Percentiles rank a stretch among this genome's conserved stretches.
These are phyloP conservation scores for Ctenomys sociabilis DNA, from an alignment of 2,113 vertebrate species.

Conservation along the genomic window DNA sequence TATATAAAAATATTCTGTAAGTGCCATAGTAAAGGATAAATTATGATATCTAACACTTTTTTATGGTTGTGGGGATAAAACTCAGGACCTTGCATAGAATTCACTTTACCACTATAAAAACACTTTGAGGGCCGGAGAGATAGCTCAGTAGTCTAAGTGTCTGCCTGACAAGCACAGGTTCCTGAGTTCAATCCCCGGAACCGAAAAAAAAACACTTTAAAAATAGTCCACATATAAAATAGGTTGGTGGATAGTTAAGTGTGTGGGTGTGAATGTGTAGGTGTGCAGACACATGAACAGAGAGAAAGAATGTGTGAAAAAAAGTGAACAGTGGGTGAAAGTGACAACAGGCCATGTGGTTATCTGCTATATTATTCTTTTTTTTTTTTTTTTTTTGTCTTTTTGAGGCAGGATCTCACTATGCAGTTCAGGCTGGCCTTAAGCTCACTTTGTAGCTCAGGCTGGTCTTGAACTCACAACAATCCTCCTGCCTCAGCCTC, in stretches of 20 bases:
- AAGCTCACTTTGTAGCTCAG: too few relatives aligned
- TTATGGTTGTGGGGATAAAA: background rate
- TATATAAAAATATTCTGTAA: slow-evolving; percentile 29
- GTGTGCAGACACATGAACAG: background rate
- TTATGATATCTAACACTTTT: slow-evolving; percentile 16
- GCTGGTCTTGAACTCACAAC: too few relatives aligned
- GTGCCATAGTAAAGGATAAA: background rate
- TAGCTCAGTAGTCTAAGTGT: too few relatives aligned
- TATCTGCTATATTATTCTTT: background rate
- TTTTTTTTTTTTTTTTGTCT: too few relatives aligned
- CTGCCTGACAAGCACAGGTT: too few relatives aligned
- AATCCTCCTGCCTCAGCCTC: too few relatives aligned
- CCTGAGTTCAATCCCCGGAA: too few relatives aligned
- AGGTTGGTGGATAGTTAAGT: background rate
- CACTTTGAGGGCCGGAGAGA: too few relatives aligned
- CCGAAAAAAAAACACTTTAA: background rate
- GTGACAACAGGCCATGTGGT: background rate
- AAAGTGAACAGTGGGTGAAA: background rate
- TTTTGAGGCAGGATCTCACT: too few relatives aligned
- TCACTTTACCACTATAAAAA: background rate
- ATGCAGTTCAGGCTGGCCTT: too few relatives aligned
- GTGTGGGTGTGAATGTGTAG: too few relatives aligned
- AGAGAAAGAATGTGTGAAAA: background rate
- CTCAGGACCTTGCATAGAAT: background rate
- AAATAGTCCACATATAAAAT: background rate